Conservation (phyloP, 1,140 invertebrate genomes). For the Anadara kagoshimensis region DNA sequence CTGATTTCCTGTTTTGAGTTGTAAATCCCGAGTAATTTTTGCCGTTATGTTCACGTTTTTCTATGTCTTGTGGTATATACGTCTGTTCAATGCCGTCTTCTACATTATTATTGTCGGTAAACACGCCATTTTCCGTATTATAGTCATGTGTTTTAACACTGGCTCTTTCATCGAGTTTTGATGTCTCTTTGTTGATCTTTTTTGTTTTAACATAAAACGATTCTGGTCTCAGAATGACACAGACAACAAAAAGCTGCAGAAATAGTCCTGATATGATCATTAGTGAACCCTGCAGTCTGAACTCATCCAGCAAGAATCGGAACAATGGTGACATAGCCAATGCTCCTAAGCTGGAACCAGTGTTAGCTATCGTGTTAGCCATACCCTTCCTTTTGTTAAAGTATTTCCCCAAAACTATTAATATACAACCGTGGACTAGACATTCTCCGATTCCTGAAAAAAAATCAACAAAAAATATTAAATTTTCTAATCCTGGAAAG, state of each 20-base stretch:
- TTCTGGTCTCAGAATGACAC: constrained; percentile 10
- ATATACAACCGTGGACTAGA: constrained; percentile 53
- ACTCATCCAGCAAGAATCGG: constrained; percentile 48
- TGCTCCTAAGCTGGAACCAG: constrained; percentile 65
- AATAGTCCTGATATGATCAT: constrained; percentile 13
- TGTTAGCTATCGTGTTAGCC: constrained; percentile 61
- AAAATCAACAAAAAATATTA: neutral
- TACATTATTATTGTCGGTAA: neutral
- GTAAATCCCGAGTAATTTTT: no score
- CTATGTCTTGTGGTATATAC: neutral
- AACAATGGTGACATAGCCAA: constrained; percentile 63
- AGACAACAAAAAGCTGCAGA: constrained; percentile 13
- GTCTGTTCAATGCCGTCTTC: neutral
- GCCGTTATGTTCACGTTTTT: no score
- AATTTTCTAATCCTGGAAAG: no score
- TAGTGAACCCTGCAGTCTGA: constrained; percentile 13
- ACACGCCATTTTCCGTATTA: neutral
- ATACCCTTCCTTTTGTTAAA: constrained; percentile 57
- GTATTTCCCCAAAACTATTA: constrained; percentile 63
- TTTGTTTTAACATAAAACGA: neutral
- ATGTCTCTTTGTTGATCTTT: neutral
- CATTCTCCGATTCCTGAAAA: constrained; percentile 61
- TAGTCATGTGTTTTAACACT: neutral
- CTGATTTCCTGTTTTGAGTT: no score
- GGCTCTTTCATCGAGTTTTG: neutral